Evolutionary conservation across 2,888 invertebrate genomes (phyloP), one percentile per base, ranked within the genome.

Genomic region (Oegoconia quadripuncta): DNA sequence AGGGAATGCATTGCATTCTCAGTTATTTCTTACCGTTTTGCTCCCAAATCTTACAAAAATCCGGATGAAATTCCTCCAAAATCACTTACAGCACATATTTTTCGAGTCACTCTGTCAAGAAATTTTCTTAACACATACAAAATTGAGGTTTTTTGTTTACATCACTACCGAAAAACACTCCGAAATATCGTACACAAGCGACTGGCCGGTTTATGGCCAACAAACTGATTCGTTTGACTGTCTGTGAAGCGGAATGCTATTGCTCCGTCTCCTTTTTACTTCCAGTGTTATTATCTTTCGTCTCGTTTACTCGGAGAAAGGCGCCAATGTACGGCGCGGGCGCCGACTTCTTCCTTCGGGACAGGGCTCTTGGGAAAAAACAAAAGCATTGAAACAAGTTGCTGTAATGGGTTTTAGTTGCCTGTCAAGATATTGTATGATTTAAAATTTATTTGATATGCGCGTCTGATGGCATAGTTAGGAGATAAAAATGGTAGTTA

Each of bases 301-400:
- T 75, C 73, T 67, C 77, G 42, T 52, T 80, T 61, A 36, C 58
- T 50, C 69, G 60, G 74, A 81, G 82, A 84, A 84, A 84, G 82
- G 84, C 84, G 84, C 86, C 84, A 82, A 74, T 74, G 74, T 57
- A 64, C 64, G 60, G 78, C 81, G 81, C 82, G 73, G 71, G 80
- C 82, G 83, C 82, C 77, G 31, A 70, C 69, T 69, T 66, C 74
- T 81, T 83, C 83, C 83, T 82, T 64, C 75, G 80, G 81, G 80
- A 81, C 60, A 59, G 58, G 55, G 55, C n/a, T n/a, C 67, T 67
- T 62, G 16, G 25, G 65, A 78, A 80, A 80, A 83, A 83, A 82
- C 72, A 80, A 82, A 81, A 80, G 74, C 69, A 63, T 75, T 72
- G 75, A 81, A 83, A 84, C 82, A 78, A 81, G 80, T 80, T 75